Conservation (phyloP, 2,888 invertebrate species). For the Trichogramma dendrolimi region DNA sequence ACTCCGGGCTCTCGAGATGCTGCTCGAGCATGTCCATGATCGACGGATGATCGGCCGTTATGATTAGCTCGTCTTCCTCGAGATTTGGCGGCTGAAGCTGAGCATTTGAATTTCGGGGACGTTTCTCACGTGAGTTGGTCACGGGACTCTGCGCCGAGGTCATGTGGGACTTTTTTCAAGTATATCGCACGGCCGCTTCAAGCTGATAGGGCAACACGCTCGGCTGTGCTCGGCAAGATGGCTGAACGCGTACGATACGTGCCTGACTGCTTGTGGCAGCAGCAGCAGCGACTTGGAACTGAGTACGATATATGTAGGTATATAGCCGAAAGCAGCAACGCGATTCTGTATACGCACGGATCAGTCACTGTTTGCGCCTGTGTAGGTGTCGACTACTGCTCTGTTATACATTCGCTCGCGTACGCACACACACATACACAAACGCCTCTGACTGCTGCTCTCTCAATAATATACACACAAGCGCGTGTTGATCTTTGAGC, state of each 20-base stretch:
- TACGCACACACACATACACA: too few relatives aligned
- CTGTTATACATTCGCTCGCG: too few relatives aligned
- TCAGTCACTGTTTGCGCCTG: too few relatives aligned
- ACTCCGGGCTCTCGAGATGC: slow-evolving; percentile 49
- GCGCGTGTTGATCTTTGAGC: too few relatives aligned
- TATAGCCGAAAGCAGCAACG: too few relatives aligned
- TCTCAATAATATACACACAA: too few relatives aligned
- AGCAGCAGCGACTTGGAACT: too few relatives aligned
- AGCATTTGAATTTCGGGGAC: slow-evolving; percentile 33
- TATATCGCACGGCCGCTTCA: slow-evolving; percentile 45
- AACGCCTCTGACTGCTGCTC: too few relatives aligned
- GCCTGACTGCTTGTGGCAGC: too few relatives aligned
- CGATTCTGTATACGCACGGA: too few relatives aligned
- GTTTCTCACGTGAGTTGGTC: slow-evolving; percentile 54
- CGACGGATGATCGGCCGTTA: slow-evolving; percentile 25
- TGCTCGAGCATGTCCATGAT: slow-evolving; percentile 51
- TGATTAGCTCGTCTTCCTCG: neutral
- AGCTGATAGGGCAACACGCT: slow-evolving; percentile 1
- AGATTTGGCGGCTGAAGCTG: neutral
- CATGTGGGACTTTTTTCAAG: slow-evolving; percentile 42
- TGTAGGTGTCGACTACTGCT: too few relatives aligned
- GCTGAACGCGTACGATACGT: neutral
- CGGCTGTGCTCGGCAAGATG: slow-evolving; percentile 20
- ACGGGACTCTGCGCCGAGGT: slow-evolving; percentile 53
- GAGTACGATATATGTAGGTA: too few relatives aligned